Conservation (phyloP, 2,113 vertebrate species). For the Alosa alosa region DNA sequence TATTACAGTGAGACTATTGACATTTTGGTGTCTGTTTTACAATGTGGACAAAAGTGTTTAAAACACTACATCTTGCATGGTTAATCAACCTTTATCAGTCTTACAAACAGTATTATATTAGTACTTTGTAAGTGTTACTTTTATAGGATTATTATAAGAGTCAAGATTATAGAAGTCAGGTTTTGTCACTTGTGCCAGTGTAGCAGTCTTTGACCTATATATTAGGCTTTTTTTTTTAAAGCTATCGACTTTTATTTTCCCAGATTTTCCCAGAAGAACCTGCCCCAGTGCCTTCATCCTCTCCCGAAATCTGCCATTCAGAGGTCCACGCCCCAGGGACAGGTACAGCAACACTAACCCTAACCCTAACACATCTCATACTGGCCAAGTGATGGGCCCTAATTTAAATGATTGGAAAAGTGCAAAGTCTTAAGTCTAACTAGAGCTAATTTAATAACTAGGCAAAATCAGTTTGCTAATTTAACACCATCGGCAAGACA, state of each 20-base stretch:
- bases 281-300: conserved; percentile 71
- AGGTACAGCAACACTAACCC: not conserved
- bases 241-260: not conserved
- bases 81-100: not conserved
- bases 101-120: not conserved
- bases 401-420: no score
- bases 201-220: no score
- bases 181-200: not conserved
- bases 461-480: no score
- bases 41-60: not conserved
- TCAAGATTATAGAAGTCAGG: no score
- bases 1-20: not conserved
- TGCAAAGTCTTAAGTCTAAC: no score
- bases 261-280: conserved; percentile 78
- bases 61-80: not conserved
- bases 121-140: not conserved
- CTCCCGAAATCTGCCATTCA: conserved; percentile 80
- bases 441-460: no score
- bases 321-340: conserved; percentile 76
- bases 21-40: not conserved
- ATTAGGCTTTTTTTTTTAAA: not conserved
- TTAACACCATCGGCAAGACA: no score
- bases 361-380: conserved; percentile 21
- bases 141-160: not conserved
- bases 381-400: not conserved